Base-by-base conservation (phyloP, 2,113 vertebrate genomes). In the Columba livia region DNA sequence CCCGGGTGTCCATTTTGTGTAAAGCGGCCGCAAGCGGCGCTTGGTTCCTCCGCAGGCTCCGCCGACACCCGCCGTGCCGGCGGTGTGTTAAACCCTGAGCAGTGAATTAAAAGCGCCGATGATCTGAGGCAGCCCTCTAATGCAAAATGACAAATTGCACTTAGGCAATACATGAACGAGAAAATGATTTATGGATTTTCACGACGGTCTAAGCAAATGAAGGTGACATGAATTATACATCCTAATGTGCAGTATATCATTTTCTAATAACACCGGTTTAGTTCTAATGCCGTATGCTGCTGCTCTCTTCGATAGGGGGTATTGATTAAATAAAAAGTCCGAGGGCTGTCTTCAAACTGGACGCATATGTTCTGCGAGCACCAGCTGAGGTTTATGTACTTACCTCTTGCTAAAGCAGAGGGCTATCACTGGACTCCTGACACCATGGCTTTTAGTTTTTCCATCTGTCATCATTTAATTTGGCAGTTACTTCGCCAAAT, bases 161-260 rank as follows among this genome's bases (percentile, higher is more conserved):
- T 98, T 97, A 94, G 97, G 97, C 95, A 44, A 93, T 96, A 97
- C 97, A 94, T 86, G 97, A 97, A 97, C 93, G 96, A 98, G 97
- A 98, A 98, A 97, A 97, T 98, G 98, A 98, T 98, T 97, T 98
- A 98, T 98, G 97, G 98, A 98, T 98, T 98, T 98, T 97, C 95
- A 82, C 95, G 95, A 95, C 97, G 93, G 97, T 62, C 97, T 89
- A 94, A 95, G 94, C 97, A 97, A 97, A 97, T 96, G 98, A 97
- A 98, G 96, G 97, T 94, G 97, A 96, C 97, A 79, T 98, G 97
- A 98, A 98, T 98, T 98, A 98, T 97, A 97, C 94, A 97, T 97
- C 96, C 96, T 98, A 97, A 98, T 97, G 97, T 61, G 93, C 93
- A 94, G 77, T 78, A 86, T 97, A 97, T 97, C 95, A 97, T 98